Percentiles rank a stretch among this genome's conserved stretches.
Conservation (phyloP, 2,797 vertebrate genomes). For the Mallotus villosus region DNA sequence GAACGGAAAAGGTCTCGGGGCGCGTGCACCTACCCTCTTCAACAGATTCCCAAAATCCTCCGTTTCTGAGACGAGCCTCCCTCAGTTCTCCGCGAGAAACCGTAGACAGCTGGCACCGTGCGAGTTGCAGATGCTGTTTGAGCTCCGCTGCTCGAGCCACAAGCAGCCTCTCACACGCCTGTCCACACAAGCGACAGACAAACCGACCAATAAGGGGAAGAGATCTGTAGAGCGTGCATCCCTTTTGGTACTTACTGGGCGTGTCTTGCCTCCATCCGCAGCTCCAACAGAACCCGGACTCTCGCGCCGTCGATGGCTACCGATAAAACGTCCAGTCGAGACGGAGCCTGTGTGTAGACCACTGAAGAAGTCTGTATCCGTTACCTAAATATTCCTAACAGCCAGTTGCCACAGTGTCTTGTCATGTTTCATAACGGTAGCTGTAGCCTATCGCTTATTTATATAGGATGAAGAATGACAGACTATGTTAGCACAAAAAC, state of each 20-base stretch:
- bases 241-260: conserved; percentile 42
- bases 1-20: not conserved
- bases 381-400: not conserved
- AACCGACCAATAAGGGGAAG: conserved; percentile 49
- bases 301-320: too few species aligned
- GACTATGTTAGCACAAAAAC: conserved; percentile 81
- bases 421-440: conserved; percentile 58
- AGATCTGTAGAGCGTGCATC: conserved; percentile 6
- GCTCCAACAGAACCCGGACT: too few species aligned
- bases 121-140: conserved; percentile 61
- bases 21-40: conserved; percentile 38
- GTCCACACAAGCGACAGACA: not conserved
- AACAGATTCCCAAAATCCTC: conserved; percentile 28
- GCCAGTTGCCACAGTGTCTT: not conserved
- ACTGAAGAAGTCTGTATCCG: not conserved
- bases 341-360: too few species aligned
- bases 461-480: conserved; percentile 7
- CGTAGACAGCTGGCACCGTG: conserved; percentile 68
- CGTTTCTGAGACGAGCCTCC: conserved; percentile 13
- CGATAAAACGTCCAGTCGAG: too few species aligned
- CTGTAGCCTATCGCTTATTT: conserved; percentile 36
- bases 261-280: conserved; percentile 29
- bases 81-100: conserved; percentile 34
- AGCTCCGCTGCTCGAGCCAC: not conserved
- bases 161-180: conserved; percentile 52